Base-by-base conservation (phyloP, 2,113 vertebrate genomes). In the Leptocoma aspasia region DNA sequence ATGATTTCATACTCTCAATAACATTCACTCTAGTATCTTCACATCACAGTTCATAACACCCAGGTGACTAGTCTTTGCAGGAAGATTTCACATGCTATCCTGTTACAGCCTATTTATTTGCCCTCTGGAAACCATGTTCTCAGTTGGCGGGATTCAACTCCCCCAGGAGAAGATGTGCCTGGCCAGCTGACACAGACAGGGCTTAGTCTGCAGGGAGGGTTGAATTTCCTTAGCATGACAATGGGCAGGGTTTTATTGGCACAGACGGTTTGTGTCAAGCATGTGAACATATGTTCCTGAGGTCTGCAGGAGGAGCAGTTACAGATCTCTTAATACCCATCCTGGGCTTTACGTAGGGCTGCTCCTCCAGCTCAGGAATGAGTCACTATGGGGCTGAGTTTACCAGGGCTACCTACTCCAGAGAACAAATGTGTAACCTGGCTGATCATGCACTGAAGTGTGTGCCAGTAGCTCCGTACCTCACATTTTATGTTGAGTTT, bases 211-310 rank as follows among this genome's bases (percentile, higher is more conserved):
- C 50, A 82, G 86, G 77, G 77, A 94, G 65, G 41, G 64, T 81
- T 94, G 83, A 70, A 92, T 94, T 94, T 96, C 71, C 72, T 95
- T 89, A 89, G 81, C 89, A 91, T 92, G 92, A 94, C 86, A 96
- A 94, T 92, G 69, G 69, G 73, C 86, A 8, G 21, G 41, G 70
- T 94, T 95, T 95, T 94, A 96, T 83, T 93, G 90, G 82, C 88
- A 93, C 88, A 94, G 88, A 60, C 57, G 22, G 47, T 92, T 94
- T 90, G 91, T 95, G 78, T 96, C 95, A 96, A 95, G 89, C 57
- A 86, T 87, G 69, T 57, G 87, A 95, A 96, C 91, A 95, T 60
- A 44, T 92, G 91, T 94, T 97, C 73, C 37, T 80, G 81, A 65
- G 78, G 81, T 92, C 73, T 94, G 70, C 75, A 92, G 94, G 94